Conservation (phyloP, 2,888 invertebrate genomes). For the Lepeophtheirus nordmannii region DNA sequence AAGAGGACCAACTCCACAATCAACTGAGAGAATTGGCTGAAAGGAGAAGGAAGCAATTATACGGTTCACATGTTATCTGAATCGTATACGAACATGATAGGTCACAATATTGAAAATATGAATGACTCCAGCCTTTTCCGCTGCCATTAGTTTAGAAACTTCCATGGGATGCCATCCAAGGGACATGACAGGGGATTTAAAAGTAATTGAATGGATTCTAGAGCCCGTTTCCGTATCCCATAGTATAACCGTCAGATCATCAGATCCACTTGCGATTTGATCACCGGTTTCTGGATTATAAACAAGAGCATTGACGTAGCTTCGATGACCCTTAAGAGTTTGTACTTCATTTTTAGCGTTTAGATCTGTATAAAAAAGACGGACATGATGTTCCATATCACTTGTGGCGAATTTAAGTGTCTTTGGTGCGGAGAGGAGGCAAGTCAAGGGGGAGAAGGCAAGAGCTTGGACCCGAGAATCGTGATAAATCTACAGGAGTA, state of each 20-base stretch:
- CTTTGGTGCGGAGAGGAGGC: not conserved
- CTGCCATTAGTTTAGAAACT: conserved; percentile 34
- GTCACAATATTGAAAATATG: conserved; percentile 54
- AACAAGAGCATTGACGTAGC: conserved; percentile 51
- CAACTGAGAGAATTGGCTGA: conserved; percentile 35
- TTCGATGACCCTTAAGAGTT: conserved; percentile 47
- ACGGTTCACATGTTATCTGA: not conserved
- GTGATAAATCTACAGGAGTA: not conserved
- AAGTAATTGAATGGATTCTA: conserved; percentile 43
- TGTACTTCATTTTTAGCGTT: conserved; percentile 30
- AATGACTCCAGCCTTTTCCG: conserved; percentile 56
- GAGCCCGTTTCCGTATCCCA: conserved; percentile 43
- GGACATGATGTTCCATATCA: not conserved
- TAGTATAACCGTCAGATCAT: conserved; percentile 55
- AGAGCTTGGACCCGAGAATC: not conserved
- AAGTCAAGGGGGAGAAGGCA: not conserved
- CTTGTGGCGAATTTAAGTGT: not conserved
- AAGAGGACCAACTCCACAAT: conserved; percentile 29
- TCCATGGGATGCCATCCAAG: conserved; percentile 22
- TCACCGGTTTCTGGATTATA: conserved; percentile 51
- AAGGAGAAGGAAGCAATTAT: not conserved
- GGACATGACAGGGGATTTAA: conserved; percentile 44
- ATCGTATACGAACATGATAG: conserved; percentile 35
- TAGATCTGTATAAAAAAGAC: not conserved
- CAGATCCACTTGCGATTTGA: conserved; percentile 54